Conservation (phyloP, 2,113 vertebrate genomes). For the Pimephales promelas region DNA sequence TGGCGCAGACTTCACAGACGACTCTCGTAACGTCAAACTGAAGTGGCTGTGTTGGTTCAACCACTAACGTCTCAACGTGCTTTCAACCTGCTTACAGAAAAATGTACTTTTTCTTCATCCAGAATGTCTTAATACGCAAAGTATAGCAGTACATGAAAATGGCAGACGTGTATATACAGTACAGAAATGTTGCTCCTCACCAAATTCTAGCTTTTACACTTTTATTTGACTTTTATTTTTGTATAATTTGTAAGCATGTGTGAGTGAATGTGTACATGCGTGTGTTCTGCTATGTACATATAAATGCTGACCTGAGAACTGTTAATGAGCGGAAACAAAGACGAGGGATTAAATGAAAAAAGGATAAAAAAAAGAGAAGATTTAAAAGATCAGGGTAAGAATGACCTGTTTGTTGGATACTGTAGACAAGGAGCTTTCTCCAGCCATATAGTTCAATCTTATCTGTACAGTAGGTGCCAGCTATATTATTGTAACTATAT, state of each 20-base stretch:
- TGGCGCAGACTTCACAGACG: background rate
- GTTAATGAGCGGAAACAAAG: conserved; percentile 96
- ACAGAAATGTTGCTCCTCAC: conserved; percentile 89
- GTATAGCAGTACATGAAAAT: conserved; percentile 45
- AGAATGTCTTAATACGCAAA: conserved; percentile 61
- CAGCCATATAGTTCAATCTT: conserved; percentile 99
- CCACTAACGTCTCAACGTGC: conserved; percentile 61
- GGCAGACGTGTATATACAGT: conserved; percentile 55
- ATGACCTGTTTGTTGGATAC: conserved; percentile 94
- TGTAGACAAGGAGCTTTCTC: conserved; percentile 94
- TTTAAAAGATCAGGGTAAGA: conserved; percentile 84
- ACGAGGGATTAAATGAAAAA: conserved; percentile 70
- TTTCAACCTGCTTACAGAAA: conserved; percentile 58
- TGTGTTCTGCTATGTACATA: conserved; percentile 81
- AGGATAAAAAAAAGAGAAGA: conserved; percentile 72
- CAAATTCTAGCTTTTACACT: conserved; percentile 90
- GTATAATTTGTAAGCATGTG: conserved; percentile 75
- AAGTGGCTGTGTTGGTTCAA: conserved; percentile 51
- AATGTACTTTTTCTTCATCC: conserved; percentile 61
- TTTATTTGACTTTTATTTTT: conserved; percentile 74
- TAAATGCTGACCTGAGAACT: conserved; percentile 98
- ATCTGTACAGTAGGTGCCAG: conserved; percentile 96
- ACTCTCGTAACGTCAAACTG: background rate
- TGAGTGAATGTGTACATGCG: conserved; percentile 76
- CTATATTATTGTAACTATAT: conserved; percentile 99